Evolutionary conservation across 2,888 invertebrate species (phyloP).

Genomic region (Smittia aterrima): DNA sequence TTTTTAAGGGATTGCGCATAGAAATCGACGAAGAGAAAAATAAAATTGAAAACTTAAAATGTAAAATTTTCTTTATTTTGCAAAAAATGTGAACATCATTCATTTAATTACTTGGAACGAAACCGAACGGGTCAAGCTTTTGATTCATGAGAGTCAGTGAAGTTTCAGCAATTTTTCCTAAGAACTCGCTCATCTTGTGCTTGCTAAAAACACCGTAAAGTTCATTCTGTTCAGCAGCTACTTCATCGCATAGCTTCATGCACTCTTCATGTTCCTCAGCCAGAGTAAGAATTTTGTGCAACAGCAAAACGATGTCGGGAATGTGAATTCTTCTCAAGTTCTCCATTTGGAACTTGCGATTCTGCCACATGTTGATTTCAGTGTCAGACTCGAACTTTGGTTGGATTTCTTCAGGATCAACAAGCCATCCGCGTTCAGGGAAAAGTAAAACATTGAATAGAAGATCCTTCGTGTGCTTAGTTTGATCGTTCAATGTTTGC

Average conservation of each 20-base stretch:
- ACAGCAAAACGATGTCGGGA: conserved; percentile 75
- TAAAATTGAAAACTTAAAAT: background rate
- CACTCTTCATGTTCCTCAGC: conserved; percentile 75
- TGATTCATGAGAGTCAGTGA: conserved; percentile 72
- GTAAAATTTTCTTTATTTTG: background rate
- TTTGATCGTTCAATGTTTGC: conserved; percentile 67
- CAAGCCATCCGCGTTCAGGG: conserved; percentile 87
- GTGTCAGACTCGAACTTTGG: conserved; percentile 53
- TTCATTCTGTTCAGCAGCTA: conserved; percentile 75
- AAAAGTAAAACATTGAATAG: conserved; percentile 85
- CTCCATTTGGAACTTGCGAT: conserved; percentile 62
- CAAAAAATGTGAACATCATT: background rate
- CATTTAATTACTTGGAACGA: conserved; percentile 55
- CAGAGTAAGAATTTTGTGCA: conserved; percentile 76
- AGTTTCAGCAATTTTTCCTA: conserved; percentile 75
- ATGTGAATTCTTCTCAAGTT: conserved; percentile 77
- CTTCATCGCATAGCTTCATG: conserved; percentile 72
- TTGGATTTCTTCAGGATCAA: conserved; percentile 59
- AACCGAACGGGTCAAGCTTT: conserved; percentile 81
- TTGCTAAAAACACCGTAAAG: conserved; percentile 80
- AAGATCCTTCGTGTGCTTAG: conserved; percentile 71
- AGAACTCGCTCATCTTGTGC: conserved; percentile 71
- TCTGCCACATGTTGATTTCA: conserved; percentile 58
- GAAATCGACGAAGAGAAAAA: background rate
- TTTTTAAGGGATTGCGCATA: conserved; percentile 7